A percentile compares a stretch with the other conserved stretches of the same genome.
Evolutionary conservation across 2,113 vertebrate species (phyloP).

Genomic region (Chaetodon auriga): DNA sequence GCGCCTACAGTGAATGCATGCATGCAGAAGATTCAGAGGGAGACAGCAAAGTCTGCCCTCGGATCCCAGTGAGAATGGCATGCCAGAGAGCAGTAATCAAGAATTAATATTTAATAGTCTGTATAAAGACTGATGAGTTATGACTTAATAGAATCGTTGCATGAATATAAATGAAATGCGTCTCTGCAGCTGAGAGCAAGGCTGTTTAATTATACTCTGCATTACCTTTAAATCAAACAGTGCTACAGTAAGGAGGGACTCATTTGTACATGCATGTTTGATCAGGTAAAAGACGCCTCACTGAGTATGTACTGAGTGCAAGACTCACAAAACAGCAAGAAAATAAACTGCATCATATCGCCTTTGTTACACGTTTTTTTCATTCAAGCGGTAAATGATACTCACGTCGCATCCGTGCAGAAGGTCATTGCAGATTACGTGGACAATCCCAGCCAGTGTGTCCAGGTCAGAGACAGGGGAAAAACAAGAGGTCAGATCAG

Average conservation of each 20-base stretch:
- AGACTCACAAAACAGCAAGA: too few species aligned
- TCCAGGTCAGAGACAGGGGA: slow-evolving; percentile 1
- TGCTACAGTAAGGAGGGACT: not conserved
- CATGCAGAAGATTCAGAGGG: not conserved
- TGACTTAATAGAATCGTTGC: not conserved
- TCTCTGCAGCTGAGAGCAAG: not conserved
- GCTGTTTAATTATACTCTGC: not conserved
- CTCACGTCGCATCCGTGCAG: slow-evolving; percentile 65
- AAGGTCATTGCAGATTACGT: slow-evolving; percentile 3
- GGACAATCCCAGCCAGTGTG: slow-evolving; percentile 23
- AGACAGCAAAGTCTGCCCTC: not conserved
- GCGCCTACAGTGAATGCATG: not conserved
- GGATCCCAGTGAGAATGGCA: not conserved
- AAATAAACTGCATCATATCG: not conserved
- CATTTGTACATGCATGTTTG: not conserved
- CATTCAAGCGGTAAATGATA: slow-evolving; percentile 37
- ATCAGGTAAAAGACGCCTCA: not conserved
- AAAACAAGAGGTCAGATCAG: slow-evolving; percentile 16
- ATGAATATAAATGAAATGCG: slow-evolving; percentile 33
- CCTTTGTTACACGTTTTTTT: not conserved
- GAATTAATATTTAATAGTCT: slow-evolving; percentile 30
- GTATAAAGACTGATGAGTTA: slow-evolving; percentile 7
- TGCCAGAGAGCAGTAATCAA: slow-evolving; percentile 2
- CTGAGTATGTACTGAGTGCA: not conserved
- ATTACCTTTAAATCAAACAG: not conserved